A percentile compares a stretch with the other conserved stretches of the same genome.
These are phyloP conservation scores for Opisthograptis luteolata DNA, from an alignment of 2,888 invertebrate species.

Conservation along the genomic window DNA sequence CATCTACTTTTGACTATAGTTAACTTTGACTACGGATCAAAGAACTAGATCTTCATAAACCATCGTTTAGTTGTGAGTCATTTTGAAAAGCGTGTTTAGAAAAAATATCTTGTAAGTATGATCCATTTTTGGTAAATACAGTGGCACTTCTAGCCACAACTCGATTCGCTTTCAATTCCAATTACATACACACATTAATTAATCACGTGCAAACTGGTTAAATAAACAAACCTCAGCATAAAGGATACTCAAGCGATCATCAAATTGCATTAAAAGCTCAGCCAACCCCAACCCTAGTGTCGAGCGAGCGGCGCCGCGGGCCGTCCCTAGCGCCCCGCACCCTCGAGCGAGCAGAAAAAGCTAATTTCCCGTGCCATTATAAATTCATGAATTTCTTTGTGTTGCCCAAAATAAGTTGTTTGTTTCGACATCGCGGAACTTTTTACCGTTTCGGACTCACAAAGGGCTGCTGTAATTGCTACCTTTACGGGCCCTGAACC, in stretches of 20 bases:
- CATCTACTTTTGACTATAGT: no score
- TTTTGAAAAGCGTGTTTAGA: no score
- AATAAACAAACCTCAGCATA: background rate
- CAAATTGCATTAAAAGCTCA: background rate
- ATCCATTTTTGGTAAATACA: no score
- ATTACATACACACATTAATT: no score
- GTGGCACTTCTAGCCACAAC: no score
- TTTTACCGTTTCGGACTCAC: slow-evolving; percentile 49
- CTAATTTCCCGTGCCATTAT: slow-evolving; percentile 76
- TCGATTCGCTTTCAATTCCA: no score
- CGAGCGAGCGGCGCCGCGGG: slow-evolving; percentile 12
- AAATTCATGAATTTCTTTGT: slow-evolving; percentile 79
- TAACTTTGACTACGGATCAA: no score
- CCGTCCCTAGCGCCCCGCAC: slow-evolving; percentile 22
- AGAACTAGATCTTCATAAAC: no score
- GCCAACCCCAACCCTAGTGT: background rate
- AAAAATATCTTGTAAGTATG: no score
- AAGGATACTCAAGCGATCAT: background rate
- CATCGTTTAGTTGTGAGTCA: no score
- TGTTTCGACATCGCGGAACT: slow-evolving; percentile 64
- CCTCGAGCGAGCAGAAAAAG: slow-evolving; percentile 64
- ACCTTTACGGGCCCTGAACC: slow-evolving; percentile 43
- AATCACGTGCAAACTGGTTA: no score
- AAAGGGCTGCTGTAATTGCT: slow-evolving; percentile 63
- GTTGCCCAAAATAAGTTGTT: slow-evolving; percentile 74